Percentiles rank a stretch among this genome's conserved stretches.
Conservation (phyloP, 2,797 vertebrate species). For the Gymnothorax javanicus region DNA sequence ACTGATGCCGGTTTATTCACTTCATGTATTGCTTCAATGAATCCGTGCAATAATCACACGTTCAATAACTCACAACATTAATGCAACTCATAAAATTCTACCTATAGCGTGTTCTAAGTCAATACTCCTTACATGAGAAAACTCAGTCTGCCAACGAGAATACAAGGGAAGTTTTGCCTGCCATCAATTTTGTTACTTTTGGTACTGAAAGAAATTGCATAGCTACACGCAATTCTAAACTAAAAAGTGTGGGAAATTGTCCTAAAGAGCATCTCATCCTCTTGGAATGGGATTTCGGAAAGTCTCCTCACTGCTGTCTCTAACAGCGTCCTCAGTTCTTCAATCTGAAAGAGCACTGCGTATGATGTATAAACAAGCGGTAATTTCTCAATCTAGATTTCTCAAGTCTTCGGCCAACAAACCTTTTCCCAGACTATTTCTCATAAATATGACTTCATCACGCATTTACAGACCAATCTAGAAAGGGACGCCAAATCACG, state of each 20-base stretch:
- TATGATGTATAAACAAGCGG: background rate
- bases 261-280: background rate
- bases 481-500: background rate
- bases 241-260: background rate
- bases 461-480: background rate
- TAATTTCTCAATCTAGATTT: background rate
- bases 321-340: background rate
- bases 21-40: background rate
- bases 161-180: background rate
- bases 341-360: background rate
- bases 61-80: background rate
- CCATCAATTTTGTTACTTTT: background rate
- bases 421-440: no score
- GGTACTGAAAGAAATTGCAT: background rate
- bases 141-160: background rate
- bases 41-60: conserved; percentile 7
- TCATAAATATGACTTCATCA: background rate
- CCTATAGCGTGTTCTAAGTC: background rate
- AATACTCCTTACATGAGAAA: background rate
- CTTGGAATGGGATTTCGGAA: background rate
- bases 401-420: background rate
- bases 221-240: background rate
- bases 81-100: background rate
- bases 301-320: background rate
- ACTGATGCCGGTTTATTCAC: background rate